Conservation (phyloP, 2,113 vertebrate species). For the Raphicerus campestris region DNA sequence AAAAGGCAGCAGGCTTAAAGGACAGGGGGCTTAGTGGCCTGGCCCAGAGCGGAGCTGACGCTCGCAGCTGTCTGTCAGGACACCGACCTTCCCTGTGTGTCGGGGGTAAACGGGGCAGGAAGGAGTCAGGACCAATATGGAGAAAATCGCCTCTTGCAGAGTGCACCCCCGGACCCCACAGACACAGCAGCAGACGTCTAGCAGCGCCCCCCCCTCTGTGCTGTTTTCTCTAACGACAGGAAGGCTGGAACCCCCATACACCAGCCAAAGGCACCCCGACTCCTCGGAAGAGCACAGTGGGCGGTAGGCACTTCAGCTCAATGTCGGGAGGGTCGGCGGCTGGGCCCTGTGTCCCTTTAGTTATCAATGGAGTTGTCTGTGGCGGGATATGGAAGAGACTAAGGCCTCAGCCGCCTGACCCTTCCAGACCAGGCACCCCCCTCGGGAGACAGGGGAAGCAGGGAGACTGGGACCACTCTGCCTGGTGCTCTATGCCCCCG, state of each 20-base stretch:
- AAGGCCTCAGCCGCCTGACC: background rate
- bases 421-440: background rate
- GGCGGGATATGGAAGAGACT: background rate
- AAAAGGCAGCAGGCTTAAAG: background rate
- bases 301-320: background rate
- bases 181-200: accelerated
- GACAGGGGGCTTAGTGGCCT: background rate
- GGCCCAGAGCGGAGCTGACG: background rate
- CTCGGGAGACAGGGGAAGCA: background rate
- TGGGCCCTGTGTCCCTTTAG: background rate
- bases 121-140: background rate
- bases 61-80: accelerated
- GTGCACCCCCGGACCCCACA: background rate
- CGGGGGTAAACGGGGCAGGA: background rate
- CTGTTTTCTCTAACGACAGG: background rate
- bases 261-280: accelerated
- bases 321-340: accelerated
- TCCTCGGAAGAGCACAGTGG: background rate
- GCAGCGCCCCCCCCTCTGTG: accelerated
- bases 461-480: accelerated
- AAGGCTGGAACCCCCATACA: background rate
- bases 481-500: background rate
- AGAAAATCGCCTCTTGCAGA: background rate
- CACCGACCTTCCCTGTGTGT: background rate
- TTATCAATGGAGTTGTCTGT: background rate